Evolutionary conservation across 2,113 vertebrate genomes (phyloP).

Genomic region (Oreotragus oreotragus): DNA sequence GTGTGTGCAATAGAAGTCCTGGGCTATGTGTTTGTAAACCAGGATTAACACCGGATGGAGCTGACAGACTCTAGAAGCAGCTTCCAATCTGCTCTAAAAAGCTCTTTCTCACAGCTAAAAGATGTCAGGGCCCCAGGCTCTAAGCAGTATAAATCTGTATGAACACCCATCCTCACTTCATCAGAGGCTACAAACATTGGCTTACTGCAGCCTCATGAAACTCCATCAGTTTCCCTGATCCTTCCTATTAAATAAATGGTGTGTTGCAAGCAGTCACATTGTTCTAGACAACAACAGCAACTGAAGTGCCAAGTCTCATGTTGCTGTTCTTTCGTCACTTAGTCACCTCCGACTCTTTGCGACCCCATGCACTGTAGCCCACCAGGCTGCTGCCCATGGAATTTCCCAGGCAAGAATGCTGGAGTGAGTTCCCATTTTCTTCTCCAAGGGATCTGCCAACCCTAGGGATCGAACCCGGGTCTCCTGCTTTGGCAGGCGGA

Average conservation of each 20-base stretch:
- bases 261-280: background rate
- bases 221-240: background rate
- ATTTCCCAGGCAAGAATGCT: background rate
- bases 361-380: background rate
- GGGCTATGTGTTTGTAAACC: background rate
- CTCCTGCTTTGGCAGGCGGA: background rate
- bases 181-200: background rate
- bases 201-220: background rate
- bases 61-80: background rate
- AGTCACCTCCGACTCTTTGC: background rate
- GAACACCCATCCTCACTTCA: background rate
- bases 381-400: background rate
- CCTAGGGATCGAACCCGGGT: accelerated
- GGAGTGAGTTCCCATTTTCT: background rate
- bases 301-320: background rate
- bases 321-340: background rate
- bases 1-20: background rate
- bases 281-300: background rate
- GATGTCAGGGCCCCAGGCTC: background rate
- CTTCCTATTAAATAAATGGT: background rate
- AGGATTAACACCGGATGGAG: background rate
- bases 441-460: background rate
- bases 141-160: background rate
- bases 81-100: background rate
- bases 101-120: background rate